These are phyloP conservation scores for Holothuria leucospilota DNA, from an alignment of 53 echinoderm and acorn worm species.

Conservation along the genomic window DNA sequence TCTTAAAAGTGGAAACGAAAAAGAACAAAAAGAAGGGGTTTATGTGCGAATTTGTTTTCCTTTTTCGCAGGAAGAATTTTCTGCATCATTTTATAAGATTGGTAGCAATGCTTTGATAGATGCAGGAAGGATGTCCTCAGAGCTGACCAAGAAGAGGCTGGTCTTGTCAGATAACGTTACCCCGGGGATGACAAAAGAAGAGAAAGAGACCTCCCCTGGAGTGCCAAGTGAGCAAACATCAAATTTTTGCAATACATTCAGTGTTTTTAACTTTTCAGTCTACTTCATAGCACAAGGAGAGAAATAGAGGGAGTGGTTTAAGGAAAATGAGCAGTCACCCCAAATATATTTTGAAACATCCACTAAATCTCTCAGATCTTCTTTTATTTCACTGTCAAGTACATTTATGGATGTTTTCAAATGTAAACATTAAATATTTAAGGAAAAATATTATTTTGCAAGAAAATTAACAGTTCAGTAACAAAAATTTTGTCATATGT, in stretches of 20 bases:
- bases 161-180: slow-evolving; percentile 72
- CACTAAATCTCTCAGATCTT: too few species aligned
- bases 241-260: background rate
- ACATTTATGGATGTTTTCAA: too few species aligned
- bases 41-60: background rate
- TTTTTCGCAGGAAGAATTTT: slow-evolving; percentile 71
- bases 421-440: too few species aligned
- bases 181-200: slow-evolving; percentile 74
- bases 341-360: too few species aligned
- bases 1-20: background rate
- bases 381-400: too few species aligned
- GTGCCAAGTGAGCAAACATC: too few species aligned
- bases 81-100: slow-evolving; percentile 64
- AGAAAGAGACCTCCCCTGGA: background rate
- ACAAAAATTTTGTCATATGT: too few species aligned
- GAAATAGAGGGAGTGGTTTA: too few species aligned
- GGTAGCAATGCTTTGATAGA: slow-evolving; percentile 51
- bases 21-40: background rate
- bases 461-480: too few species aligned
- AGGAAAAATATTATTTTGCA: too few species aligned
- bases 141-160: slow-evolving; percentile 88
- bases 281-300: too few species aligned
- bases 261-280: background rate
- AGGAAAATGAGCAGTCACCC: too few species aligned
- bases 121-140: slow-evolving; percentile 74